Evolutionary conservation across 2,797 vertebrate genomes (phyloP).

Genomic region (Arnoldichthys spilopterus): DNA sequence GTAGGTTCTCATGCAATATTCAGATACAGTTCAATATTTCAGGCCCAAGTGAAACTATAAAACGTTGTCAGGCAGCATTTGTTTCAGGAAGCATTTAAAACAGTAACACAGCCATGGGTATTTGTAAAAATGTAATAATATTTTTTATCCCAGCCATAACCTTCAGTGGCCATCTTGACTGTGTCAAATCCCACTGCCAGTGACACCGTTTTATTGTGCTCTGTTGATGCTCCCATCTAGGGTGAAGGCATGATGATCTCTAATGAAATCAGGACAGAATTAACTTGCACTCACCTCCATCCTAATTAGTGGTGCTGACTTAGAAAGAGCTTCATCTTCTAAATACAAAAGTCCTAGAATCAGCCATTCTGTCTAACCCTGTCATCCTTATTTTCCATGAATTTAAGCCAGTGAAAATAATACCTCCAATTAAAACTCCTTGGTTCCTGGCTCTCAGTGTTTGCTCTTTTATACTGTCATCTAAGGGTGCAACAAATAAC

Average conservation of each 20-base stretch:
- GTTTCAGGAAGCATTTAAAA: background rate
- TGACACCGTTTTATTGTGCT: constrained; percentile 53
- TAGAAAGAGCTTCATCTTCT: constrained; percentile 35
- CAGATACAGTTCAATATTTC: background rate
- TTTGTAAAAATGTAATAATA: background rate
- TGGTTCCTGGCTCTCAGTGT: constrained; percentile 11
- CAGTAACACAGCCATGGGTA: background rate
- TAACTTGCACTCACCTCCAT: constrained; percentile 40
- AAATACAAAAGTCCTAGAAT: constrained; percentile 38
- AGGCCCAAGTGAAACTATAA: background rate
- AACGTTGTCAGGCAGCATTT: background rate
- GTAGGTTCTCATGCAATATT: background rate
- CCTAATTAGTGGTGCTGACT: constrained; percentile 49
- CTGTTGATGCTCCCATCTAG: constrained; percentile 38
- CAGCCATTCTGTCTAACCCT: constrained; percentile 13
- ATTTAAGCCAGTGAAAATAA: constrained; percentile 41
- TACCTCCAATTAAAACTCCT: constrained; percentile 49
- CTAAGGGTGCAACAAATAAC: too few relatives aligned
- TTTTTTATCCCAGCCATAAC: constrained; percentile 12
- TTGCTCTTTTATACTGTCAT: background rate
- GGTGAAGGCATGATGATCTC: constrained; percentile 37
- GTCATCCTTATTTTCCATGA: constrained; percentile 23
- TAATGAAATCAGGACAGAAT: constrained; percentile 55
- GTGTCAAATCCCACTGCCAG: constrained; percentile 44
- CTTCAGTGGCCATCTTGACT: constrained; percentile 25